phyloP scores from a whole-genome alignment of 2,113 vertebrate genomes.

The Anser cygnoides region DNA sequence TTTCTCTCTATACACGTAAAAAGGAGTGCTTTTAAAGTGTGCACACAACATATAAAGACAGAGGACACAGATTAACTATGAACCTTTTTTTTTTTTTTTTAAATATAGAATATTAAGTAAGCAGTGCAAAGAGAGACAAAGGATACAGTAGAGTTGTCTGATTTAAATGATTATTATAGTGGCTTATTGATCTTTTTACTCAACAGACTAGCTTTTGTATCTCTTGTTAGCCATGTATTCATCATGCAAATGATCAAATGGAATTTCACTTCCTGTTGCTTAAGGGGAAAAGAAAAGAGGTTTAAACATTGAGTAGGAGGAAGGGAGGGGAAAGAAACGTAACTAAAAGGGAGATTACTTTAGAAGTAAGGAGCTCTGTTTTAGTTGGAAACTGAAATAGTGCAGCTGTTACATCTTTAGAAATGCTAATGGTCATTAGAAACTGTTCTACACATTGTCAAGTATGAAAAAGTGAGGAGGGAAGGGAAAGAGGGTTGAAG shows the following conservation, averaged over 20 bases:
- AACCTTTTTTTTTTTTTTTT: neutral
- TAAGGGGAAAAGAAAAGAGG: neutral
- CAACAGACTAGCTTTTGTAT: neutral
- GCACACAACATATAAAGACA: neutral
- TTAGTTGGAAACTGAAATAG: slow-evolving; percentile 49
- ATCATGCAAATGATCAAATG: slow-evolving; percentile 47
- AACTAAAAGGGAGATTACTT: slow-evolving; percentile 52
- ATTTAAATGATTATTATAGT: slow-evolving; percentile 44
- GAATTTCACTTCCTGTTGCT: slow-evolving; percentile 62
- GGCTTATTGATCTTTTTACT: slow-evolving; percentile 18
- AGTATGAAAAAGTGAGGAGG: slow-evolving; percentile 25
- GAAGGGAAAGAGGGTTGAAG: slow-evolving; percentile 26
- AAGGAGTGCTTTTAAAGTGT: slow-evolving; percentile 13
- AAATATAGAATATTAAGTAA: neutral
- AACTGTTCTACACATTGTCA: slow-evolving; percentile 28
- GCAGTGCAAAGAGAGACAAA: neutral
- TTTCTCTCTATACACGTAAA: neutral
- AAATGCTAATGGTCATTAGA: slow-evolving; percentile 61
- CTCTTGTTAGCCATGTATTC: slow-evolving; percentile 44
- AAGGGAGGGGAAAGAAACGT: neutral
- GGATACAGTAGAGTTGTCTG: neutral
- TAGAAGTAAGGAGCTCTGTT: slow-evolving; percentile 51
- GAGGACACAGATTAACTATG: neutral
- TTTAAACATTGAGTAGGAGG: slow-evolving; percentile 55
- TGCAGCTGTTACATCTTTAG: slow-evolving; percentile 63